Conservation (phyloP, 2,888 invertebrate genomes). For the Amphipyra berbera region DNA sequence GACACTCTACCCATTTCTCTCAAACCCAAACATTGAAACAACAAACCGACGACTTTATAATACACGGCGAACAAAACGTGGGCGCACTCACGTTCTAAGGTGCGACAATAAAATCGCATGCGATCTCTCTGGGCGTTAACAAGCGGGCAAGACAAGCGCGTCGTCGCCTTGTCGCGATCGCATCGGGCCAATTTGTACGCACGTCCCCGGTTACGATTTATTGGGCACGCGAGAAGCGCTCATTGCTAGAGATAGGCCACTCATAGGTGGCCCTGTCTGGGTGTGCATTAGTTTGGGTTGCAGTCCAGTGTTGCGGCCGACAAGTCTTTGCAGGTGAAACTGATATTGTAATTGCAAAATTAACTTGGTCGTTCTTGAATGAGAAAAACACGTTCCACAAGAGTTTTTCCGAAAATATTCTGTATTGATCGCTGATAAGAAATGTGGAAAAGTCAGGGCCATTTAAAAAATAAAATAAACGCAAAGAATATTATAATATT, state of each 20-base stretch:
- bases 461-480: too few species aligned
- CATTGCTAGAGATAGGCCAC: conserved; percentile 57
- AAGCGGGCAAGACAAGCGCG: conserved; percentile 76
- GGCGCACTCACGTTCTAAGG: conserved; percentile 72
- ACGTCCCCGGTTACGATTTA: conserved; percentile 81
- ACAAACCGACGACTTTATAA: conserved; percentile 54
- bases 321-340: too few species aligned
- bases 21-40: conserved; percentile 7
- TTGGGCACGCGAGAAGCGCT: conserved; percentile 80
- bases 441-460: too few species aligned
- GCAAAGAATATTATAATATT: too few species aligned
- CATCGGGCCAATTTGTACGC: conserved; percentile 87
- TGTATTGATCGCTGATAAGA: too few species aligned
- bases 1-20: conserved; percentile 28
- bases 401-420: too few species aligned
- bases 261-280: conserved; percentile 73
- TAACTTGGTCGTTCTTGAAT: too few species aligned
- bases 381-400: too few species aligned
- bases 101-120: conserved; percentile 73
- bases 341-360: too few species aligned
- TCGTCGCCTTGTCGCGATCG: conserved; percentile 63
- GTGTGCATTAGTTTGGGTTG: conserved; percentile 15
- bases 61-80: conserved; percentile 60
- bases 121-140: conserved; percentile 76
- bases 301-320: background rate